A percentile compares a stretch with the other conserved stretches of the same genome.
Evolutionary conservation across 2,888 invertebrate species (phyloP).

Genomic region (Troides aeacus): DNA sequence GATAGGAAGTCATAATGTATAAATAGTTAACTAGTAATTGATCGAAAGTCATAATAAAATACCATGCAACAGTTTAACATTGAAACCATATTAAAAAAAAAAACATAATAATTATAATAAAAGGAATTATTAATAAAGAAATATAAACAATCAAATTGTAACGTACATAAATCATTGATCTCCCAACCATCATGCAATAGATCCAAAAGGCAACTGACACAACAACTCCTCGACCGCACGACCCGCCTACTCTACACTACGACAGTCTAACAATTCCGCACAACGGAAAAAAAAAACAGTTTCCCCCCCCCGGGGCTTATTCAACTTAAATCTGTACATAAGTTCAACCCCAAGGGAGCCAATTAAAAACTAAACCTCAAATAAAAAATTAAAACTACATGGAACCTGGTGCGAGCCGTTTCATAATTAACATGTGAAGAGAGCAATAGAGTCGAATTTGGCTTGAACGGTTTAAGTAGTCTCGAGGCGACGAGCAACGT

Average conservation of each 20-base stretch:
- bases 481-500: no score
- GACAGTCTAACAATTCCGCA: conserved; percentile 78
- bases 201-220: conserved; percentile 50
- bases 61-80: neutral
- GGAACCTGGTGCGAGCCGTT: conserved; percentile 73
- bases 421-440: conserved; percentile 39
- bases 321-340: conserved; percentile 67
- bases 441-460: conserved; percentile 45
- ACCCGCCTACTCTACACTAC: conserved; percentile 71
- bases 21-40: no score
- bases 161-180: neutral
- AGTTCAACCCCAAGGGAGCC: conserved; percentile 48
- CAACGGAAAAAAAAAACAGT: conserved; percentile 78
- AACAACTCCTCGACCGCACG: conserved; percentile 64
- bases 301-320: conserved; percentile 64
- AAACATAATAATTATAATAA: neutral
- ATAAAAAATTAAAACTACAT: conserved; percentile 57
- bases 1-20: neutral
- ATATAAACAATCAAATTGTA: neutral
- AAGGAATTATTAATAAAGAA: neutral
- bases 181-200: neutral
- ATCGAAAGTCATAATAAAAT: neutral
- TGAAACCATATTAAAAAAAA: neutral
- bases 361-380: conserved; percentile 48
- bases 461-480: conserved; percentile 27